Conservation (phyloP, 2,113 vertebrate species). For the Hepsetus odoe region DNA sequence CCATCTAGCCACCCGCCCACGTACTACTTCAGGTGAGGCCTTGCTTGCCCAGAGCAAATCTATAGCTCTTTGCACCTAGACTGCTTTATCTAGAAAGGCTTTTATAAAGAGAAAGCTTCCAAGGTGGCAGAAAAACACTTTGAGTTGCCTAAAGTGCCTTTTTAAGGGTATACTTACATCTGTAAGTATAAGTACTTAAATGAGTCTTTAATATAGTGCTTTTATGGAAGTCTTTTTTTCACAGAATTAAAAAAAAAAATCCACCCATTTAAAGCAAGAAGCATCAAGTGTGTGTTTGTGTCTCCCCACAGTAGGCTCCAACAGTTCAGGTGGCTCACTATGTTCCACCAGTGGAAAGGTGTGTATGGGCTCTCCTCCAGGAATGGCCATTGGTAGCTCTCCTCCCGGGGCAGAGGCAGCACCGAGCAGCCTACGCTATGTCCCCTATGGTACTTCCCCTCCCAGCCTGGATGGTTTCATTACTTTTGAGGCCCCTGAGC, state of each 20-base stretch:
- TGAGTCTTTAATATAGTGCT: background rate
- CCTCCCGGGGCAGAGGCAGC: conserved; percentile 82
- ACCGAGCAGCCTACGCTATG: conserved; percentile 86
- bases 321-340: conserved; percentile 90
- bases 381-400: conserved; percentile 80
- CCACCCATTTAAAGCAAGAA: no score
- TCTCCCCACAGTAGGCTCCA: conserved; percentile 84
- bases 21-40: conserved; percentile 89
- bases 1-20: conserved; percentile 85
- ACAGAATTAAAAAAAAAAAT: background rate
- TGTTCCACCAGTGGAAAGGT: conserved; percentile 88
- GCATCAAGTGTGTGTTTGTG: background rate
- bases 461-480: conserved; percentile 95
- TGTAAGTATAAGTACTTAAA: no score
- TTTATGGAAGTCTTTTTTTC: background rate
- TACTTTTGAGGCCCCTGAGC: conserved; percentile 94
- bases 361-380: conserved; percentile 88
- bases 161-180: background rate
- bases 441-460: conserved; percentile 92
- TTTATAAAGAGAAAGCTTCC: background rate
- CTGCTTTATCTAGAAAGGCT: no score
- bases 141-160: background rate
- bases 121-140: no score
- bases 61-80: background rate
- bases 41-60: background rate